Percentiles rank a stretch among this genome's conserved stretches.
phyloP scores from a whole-genome alignment of 2,113 vertebrate species.

The Oncorhynchus gorbuscha region DNA sequence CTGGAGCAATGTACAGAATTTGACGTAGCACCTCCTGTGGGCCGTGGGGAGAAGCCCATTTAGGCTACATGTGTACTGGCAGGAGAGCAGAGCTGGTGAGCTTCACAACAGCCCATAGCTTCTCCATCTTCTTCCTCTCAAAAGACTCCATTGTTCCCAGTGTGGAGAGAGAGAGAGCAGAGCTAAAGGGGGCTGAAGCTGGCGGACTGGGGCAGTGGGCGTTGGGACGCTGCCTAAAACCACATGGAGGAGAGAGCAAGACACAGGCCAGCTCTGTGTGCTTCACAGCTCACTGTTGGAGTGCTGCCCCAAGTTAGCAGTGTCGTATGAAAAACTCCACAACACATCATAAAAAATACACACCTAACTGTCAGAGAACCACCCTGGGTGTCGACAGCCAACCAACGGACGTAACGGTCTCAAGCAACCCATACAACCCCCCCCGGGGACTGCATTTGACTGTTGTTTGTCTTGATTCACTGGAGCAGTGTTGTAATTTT shows the following conservation, averaged over 20 bases:
- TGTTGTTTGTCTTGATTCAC: constrained; percentile 21
- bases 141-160: constrained; percentile 70
- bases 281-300: constrained; percentile 54
- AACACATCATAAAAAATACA: constrained; percentile 55
- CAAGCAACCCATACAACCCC: constrained; percentile 36
- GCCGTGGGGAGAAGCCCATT: not conserved
- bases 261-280: constrained; percentile 70
- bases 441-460: constrained; percentile 57
- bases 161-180: constrained; percentile 37
- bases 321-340: constrained; percentile 50
- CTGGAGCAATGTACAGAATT: constrained; percentile 54
- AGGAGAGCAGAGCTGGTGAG: constrained; percentile 16
- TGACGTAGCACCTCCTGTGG: constrained; percentile 13
- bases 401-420: constrained; percentile 54
- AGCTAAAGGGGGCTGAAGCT: constrained; percentile 56
- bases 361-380: constrained; percentile 62
- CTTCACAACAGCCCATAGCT: constrained; percentile 45
- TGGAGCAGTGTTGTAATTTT: constrained; percentile 35
- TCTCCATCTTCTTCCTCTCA: constrained; percentile 47
- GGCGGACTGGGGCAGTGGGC: constrained; percentile 45
- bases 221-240: constrained; percentile 74
- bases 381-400: constrained; percentile 7
- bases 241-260: constrained; percentile 64
- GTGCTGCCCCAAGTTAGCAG: constrained; percentile 58
- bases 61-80: not conserved